Percentiles rank a stretch among this genome's conserved stretches.
Evolutionary conservation across 2,888 invertebrate genomes (phyloP).

Genomic region (Apamea sordens): DNA sequence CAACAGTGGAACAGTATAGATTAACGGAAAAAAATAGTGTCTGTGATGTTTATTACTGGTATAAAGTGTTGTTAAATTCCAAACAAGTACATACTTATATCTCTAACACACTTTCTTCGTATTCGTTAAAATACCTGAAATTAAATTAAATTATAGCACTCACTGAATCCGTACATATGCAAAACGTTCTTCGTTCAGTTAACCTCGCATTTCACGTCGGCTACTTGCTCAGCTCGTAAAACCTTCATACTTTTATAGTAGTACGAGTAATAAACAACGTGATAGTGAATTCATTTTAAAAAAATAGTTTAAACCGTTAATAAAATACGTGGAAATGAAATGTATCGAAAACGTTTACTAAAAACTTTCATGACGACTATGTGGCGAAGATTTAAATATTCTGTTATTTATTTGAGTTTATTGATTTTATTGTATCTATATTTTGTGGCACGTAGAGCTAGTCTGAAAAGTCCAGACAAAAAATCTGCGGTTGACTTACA

Average conservation of each 20-base stretch:
- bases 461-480: background rate
- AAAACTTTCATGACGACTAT: background rate
- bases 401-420: background rate
- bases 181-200: conserved; percentile 33
- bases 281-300: conserved; percentile 1
- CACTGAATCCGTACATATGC: conserved; percentile 42
- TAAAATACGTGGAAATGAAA: background rate
- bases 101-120: background rate
- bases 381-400: conserved; percentile 3
- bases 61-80: too few species aligned
- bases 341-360: background rate
- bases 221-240: conserved; percentile 25
- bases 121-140: conserved; percentile 2
- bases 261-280: background rate
- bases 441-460: background rate
- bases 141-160: conserved; percentile 24
- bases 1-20: too few species aligned
- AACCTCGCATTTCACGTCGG: conserved; percentile 4
- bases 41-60: too few species aligned
- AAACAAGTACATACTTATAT: too few species aligned
- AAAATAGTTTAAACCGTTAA: background rate
- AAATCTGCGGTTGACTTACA: conserved; percentile 65
- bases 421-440: background rate
- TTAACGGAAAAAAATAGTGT: too few species aligned
- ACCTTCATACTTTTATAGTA: conserved; percentile 2